phyloP scores from a whole-genome alignment of 2,797 vertebrate species.

The Podarcis lilfordi region DNA sequence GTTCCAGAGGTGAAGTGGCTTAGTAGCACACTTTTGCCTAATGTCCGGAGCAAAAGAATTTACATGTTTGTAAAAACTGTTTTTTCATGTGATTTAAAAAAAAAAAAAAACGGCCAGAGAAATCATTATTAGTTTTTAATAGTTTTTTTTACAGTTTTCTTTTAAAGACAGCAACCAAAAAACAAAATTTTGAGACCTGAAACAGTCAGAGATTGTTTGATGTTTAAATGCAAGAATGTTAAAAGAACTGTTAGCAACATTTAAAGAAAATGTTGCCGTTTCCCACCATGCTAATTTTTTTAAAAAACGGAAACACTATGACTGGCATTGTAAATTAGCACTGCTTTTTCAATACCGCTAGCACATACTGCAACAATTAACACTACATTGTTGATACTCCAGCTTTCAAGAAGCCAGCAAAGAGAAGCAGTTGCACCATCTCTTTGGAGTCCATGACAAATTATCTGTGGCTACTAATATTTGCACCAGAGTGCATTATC shows the following conservation, averaged over 20 bases:
- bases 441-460: conserved; percentile 41
- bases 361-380: conserved; percentile 49
- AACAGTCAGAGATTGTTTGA: background rate
- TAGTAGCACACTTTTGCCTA: background rate
- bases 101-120: background rate
- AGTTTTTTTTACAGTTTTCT: background rate
- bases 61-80: background rate
- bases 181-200: background rate
- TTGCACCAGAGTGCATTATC: conserved; percentile 50
- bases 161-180: background rate
- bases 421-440: conserved; percentile 56
- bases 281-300: conserved; percentile 53
- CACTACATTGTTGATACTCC: conserved; percentile 37
- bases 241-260: conserved; percentile 7
- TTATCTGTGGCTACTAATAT: conserved; percentile 27
- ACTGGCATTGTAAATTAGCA: conserved; percentile 50
- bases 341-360: conserved; percentile 40
- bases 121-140: background rate
- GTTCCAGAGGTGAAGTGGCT: background rate
- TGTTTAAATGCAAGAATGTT: background rate
- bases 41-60: background rate
- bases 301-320: conserved; percentile 30
- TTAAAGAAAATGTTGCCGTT: conserved; percentile 56
- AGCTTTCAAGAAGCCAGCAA: conserved; percentile 47
- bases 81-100: background rate